Evolutionary conservation across 2,797 vertebrate species (phyloP).

Genomic region (Tragelaphus oryx): DNA sequence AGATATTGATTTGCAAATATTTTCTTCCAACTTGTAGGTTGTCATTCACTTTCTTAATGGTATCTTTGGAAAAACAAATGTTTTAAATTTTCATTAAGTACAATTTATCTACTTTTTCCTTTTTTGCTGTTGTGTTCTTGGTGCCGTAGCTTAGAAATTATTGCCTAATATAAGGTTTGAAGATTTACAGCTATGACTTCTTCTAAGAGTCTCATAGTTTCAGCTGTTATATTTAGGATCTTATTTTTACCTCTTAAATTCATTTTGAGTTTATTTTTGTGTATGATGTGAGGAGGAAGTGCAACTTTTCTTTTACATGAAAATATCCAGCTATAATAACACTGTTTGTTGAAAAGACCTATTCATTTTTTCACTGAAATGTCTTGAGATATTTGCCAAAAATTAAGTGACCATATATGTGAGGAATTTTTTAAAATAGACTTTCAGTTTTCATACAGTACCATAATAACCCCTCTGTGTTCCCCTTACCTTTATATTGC

Average conservation of each 20-base stretch:
- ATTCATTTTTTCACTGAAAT: background rate
- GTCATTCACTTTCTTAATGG: background rate
- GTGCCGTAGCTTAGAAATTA: background rate
- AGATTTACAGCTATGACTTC: background rate
- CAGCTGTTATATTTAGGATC: background rate
- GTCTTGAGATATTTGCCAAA: background rate
- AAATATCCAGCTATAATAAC: background rate
- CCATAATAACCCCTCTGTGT: background rate
- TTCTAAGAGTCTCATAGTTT: background rate
- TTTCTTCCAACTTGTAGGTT: background rate
- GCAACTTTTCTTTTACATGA: background rate
- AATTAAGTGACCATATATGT: background rate
- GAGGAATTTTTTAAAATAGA: background rate
- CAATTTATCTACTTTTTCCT: background rate
- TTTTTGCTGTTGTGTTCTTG: background rate
- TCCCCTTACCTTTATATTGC: background rate
- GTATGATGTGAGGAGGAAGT: background rate
- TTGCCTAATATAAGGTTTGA: background rate
- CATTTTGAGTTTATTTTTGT: background rate
- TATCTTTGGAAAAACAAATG: background rate
- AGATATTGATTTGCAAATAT: background rate
- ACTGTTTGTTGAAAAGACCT: background rate
- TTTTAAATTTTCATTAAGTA: background rate
- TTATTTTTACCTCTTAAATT: background rate
- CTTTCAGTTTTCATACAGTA: background rate